These are phyloP conservation scores for Leptinotarsa haldemani DNA, from an alignment of 2,888 invertebrate genomes.

Conservation along the genomic window DNA sequence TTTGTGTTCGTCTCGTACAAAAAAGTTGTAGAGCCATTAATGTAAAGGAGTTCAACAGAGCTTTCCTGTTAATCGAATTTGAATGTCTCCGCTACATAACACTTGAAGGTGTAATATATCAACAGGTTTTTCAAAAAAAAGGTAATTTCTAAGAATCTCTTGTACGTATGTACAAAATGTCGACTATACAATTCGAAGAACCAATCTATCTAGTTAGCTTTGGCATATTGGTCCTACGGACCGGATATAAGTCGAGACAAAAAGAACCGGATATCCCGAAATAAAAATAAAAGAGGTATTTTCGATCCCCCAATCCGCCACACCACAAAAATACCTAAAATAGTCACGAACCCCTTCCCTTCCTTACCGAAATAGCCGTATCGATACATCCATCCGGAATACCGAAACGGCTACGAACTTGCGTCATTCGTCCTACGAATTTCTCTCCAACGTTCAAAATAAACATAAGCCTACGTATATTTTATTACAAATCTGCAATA, in stretches of 20 bases:
- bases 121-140: no score
- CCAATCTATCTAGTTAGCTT: background rate
- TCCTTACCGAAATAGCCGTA: constrained; percentile 2
- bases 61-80: no score
- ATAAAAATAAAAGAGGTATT: constrained; percentile 26
- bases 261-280: constrained; percentile 30
- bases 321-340: constrained; percentile 4
- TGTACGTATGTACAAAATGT: background rate
- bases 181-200: background rate
- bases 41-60: no score
- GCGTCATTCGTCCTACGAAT: background rate
- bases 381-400: background rate
- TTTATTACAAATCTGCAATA: constrained; percentile 11
- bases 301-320: constrained; percentile 4
- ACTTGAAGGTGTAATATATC: no score
- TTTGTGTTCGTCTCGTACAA: no score
- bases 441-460: background rate
- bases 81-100: no score
- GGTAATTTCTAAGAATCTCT: no score
- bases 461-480: background rate
- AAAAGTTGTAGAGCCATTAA: no score
- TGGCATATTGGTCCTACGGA: constrained; percentile 1
- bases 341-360: constrained; percentile 8
- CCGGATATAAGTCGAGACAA: constrained; percentile 23
- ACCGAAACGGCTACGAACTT: background rate